A percentile compares a stretch with the other conserved stretches of the same genome.
Conservation (phyloP, 2,113 vertebrate species). For the Dipodomys stephensi region DNA sequence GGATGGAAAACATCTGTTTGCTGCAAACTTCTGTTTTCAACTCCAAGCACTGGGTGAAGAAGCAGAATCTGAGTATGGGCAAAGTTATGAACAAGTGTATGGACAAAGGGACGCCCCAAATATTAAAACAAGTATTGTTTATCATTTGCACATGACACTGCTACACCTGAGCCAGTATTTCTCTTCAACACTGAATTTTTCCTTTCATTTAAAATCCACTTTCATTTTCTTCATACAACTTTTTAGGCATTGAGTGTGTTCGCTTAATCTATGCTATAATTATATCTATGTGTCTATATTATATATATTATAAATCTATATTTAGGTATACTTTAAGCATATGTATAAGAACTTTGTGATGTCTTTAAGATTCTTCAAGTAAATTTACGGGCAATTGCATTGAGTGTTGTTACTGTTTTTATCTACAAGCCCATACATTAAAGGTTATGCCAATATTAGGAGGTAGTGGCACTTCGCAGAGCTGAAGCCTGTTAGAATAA, state of each 20-base stretch:
- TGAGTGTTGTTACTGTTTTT: background rate
- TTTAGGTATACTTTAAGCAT: background rate
- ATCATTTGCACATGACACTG: background rate
- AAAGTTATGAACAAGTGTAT: background rate
- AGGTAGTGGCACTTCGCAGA: background rate
- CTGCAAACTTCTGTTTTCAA: background rate
- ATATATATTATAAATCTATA: no score
- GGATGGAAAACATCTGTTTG: background rate
- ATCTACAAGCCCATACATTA: no score
- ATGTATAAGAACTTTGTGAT: background rate
- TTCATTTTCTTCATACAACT: background rate
- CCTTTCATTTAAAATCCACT: background rate
- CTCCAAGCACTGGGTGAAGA: background rate
- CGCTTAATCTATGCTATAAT: constrained; percentile 1
- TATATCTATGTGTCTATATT: background rate
- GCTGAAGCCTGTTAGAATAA: background rate
- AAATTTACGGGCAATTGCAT: background rate
- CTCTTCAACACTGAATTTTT: background rate
- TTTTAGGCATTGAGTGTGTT: background rate
- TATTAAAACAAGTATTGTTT: background rate
- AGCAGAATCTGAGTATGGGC: background rate
- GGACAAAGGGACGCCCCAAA: background rate
- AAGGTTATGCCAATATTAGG: background rate
- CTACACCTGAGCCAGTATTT: background rate
- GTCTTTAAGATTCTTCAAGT: constrained; percentile 9